Evolutionary conservation across 1,140 invertebrate species (phyloP).

Genomic region (Wasmannia auropunctata): DNA sequence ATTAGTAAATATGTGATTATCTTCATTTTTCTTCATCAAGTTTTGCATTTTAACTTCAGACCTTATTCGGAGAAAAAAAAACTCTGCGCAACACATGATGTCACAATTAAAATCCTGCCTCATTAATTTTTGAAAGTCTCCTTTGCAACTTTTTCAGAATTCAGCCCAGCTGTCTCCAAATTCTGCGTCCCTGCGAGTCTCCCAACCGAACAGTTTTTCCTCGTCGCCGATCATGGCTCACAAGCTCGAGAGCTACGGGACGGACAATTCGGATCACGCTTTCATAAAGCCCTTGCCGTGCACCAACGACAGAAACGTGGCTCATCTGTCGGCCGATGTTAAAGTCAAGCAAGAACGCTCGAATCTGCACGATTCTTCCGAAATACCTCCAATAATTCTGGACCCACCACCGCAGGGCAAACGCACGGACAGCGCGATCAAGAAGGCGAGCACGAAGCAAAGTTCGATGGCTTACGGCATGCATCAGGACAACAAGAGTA

Average conservation of each 20-base stretch:
- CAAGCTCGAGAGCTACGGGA: slow-evolving; percentile 70
- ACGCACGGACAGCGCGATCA: slow-evolving; percentile 29
- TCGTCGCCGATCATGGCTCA: slow-evolving; percentile 82
- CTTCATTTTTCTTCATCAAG: not conserved
- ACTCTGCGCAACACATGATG: not conserved
- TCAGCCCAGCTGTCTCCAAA: slow-evolving; percentile 77
- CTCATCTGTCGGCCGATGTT: slow-evolving; percentile 15
- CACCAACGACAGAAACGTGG: slow-evolving; percentile 51
- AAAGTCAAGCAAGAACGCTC: slow-evolving; percentile 63
- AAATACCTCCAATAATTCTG: slow-evolving; percentile 79
- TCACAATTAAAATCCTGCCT: not conserved
- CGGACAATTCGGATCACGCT: slow-evolving; percentile 76
- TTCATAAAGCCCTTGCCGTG: slow-evolving; percentile 89
- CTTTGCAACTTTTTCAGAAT: slow-evolving; percentile 72
- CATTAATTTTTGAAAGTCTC: slow-evolving; percentile 1
- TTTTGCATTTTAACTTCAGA: not conserved
- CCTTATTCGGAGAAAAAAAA: not conserved
- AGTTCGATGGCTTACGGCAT: not conserved
- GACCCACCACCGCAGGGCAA: slow-evolving; percentile 80
- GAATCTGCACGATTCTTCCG: slow-evolving; percentile 64
- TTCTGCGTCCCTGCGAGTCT: slow-evolving; percentile 78
- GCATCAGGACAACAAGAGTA: slow-evolving; percentile 38
- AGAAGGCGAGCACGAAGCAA: slow-evolving; percentile 30
- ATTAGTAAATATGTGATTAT: not conserved
- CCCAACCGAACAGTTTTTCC: slow-evolving; percentile 82